phyloP scores from a whole-genome alignment of 1,140 invertebrate species.

The Temnothorax curvispinosus region DNA sequence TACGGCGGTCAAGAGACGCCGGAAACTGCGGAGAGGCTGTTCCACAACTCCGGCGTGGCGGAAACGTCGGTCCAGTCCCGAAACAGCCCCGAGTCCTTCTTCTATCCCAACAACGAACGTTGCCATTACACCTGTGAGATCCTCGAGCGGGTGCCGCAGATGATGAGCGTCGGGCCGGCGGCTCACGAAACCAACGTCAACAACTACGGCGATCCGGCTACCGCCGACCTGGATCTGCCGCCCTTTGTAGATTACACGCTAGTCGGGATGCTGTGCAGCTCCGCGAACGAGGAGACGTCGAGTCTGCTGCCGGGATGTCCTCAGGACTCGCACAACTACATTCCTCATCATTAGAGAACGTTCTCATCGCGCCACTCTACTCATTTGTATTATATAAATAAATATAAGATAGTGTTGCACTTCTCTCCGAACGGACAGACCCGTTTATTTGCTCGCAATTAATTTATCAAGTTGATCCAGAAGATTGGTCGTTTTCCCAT shows the following conservation, averaged over 20 bases:
- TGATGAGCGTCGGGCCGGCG: slow-evolving; percentile 58
- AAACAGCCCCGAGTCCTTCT: slow-evolving; percentile 79
- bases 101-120: slow-evolving; percentile 79
- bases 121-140: slow-evolving; percentile 83
- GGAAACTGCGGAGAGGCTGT: slow-evolving; percentile 74
- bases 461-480: not conserved
- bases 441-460: not conserved
- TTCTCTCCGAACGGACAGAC: slow-evolving; percentile 3
- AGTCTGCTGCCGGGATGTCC: slow-evolving; percentile 67
- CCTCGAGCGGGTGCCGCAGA: slow-evolving; percentile 79
- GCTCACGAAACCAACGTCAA: slow-evolving; percentile 49
- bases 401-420: slow-evolving; percentile 65
- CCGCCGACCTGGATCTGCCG: slow-evolving; percentile 79
- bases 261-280: slow-evolving; percentile 83
- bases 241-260: slow-evolving; percentile 84
- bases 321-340: slow-evolving; percentile 77
- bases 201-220: slow-evolving; percentile 70
- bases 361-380: slow-evolving; percentile 30
- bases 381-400: slow-evolving; percentile 72
- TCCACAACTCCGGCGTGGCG: slow-evolving; percentile 62
- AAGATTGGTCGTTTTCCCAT: not conserved
- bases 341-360: slow-evolving; percentile 81
- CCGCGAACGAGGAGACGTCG: slow-evolving; percentile 76
- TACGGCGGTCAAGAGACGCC: slow-evolving; percentile 74
- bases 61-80: slow-evolving; percentile 73